Base-by-base conservation (phyloP, 2,888 invertebrate species). In the Deroplatys truncata region DNA sequence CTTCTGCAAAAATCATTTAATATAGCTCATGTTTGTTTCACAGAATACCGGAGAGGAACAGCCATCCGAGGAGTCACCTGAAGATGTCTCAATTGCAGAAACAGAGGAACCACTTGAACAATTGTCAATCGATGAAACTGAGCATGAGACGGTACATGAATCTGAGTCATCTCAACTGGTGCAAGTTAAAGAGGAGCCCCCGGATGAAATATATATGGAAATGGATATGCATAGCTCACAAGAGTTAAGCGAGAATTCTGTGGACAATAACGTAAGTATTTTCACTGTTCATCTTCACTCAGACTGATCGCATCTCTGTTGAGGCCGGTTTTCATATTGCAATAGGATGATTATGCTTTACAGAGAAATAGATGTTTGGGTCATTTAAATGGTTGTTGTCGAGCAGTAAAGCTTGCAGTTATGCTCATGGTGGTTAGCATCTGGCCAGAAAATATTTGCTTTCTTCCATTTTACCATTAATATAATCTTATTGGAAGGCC, bases 181-280 rank as follows among this genome's bases (percentile, higher is more conserved):
- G 16, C 29, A 31, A 31, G 28, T 84, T 16, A 84, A 84, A 84
- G 20, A 29, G 84, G 84, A 84, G 84, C 84, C 84, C 20, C 29
- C 31, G 7, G 84, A 84, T 29, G 84, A 84, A 31, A 10, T 72
- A 20, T 16, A 72, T 72, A 72, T 72, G 56, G 56, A 72, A 20
- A 72, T 72, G 25, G 56, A 72, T 20, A 20, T 72, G 20, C 56
- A 72, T 20, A 16, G 16, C 25, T 72, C 56, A 16, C 56, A 72
- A 72, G 56, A 72, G 16, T 20, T 16, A 1, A 72, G 56, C 4
- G 28, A 82, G 93, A 93, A 94, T 84, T 84, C 20, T 29, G 9
- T 84, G 16, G 29, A 84, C 20, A 35, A 84, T 84, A 20, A 7
- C 5, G 56, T 72, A 72, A 72, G 56, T 72, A 4, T 25, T 72